Evolutionary conservation across 2,113 vertebrate species (phyloP).

Genomic region (Corythaeola cristata): DNA sequence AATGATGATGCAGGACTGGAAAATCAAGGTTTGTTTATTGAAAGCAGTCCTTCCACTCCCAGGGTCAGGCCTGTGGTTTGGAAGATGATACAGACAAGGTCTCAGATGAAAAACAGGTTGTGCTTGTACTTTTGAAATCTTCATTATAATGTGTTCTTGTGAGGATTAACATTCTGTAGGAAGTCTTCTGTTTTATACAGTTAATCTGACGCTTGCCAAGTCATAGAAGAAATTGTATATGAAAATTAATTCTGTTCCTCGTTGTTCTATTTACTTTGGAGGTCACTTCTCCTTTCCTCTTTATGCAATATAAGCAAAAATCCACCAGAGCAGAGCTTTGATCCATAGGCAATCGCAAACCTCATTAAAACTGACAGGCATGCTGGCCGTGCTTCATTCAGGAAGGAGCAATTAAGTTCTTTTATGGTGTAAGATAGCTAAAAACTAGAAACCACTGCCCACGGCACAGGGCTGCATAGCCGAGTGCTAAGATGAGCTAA

Average conservation of each 20-base stretch:
- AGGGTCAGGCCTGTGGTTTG: constrained; percentile 61
- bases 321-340: not conserved
- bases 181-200: constrained; percentile 1
- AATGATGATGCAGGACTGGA: constrained; percentile 54
- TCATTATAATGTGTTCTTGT: constrained; percentile 10
- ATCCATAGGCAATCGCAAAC: constrained; percentile 14
- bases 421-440: not conserved
- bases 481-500: not conserved
- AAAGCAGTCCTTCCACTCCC: constrained; percentile 50
- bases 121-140: constrained; percentile 43
- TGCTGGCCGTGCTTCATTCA: not conserved
- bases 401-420: not conserved
- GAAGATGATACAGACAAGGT: constrained; percentile 53
- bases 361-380: constrained; percentile 34
- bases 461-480: not conserved
- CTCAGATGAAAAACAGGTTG: constrained; percentile 62
- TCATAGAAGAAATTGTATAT: constrained; percentile 2
- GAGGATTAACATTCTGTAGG: constrained; percentile 2
- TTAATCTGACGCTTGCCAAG: not conserved
- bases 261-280: constrained; percentile 29
- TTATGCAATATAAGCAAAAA: constrained; percentile 22
- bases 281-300: not conserved
- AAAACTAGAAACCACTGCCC: not conserved
- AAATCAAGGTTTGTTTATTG: constrained; percentile 60
- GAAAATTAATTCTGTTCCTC: constrained; percentile 41